Evolutionary conservation across 2,797 vertebrate species (phyloP).

Genomic region (Lagorchestes hirsutus): DNA sequence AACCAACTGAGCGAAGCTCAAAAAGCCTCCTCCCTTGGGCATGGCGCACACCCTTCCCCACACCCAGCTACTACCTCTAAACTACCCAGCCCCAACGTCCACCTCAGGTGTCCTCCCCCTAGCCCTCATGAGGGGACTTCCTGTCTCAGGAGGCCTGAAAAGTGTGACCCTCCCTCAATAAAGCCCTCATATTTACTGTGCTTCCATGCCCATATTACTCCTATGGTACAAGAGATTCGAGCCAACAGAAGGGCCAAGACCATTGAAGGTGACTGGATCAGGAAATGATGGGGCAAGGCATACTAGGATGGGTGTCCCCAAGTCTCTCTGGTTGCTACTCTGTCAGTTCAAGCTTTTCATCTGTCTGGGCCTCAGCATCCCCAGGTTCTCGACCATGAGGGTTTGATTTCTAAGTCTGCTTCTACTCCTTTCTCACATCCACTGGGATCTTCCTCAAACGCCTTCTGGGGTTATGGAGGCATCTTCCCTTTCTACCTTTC

Average conservation of each 20-base stretch:
- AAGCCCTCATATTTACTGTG: not conserved
- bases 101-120: not conserved
- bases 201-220: not conserved
- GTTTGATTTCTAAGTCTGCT: not conserved
- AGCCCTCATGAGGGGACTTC: not conserved
- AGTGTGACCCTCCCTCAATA: no score
- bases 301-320: not conserved
- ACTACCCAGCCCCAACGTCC: not conserved
- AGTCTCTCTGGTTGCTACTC: not conserved
- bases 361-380: not conserved
- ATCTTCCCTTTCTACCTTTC: not conserved
- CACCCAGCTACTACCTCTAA: not conserved
- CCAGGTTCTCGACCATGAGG: not conserved
- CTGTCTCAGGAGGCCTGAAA: not conserved
- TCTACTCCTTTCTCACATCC: not conserved
- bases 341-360: not conserved
- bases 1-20: not conserved
- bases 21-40: not conserved
- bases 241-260: not conserved
- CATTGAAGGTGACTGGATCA: not conserved
- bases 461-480: not conserved
- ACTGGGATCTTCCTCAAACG: not conserved
- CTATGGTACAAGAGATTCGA: not conserved
- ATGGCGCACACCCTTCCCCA: not conserved
- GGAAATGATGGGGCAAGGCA: not conserved